Conservation (phyloP, 2,113 vertebrate genomes). For the Nycticryphes semicollaris region DNA sequence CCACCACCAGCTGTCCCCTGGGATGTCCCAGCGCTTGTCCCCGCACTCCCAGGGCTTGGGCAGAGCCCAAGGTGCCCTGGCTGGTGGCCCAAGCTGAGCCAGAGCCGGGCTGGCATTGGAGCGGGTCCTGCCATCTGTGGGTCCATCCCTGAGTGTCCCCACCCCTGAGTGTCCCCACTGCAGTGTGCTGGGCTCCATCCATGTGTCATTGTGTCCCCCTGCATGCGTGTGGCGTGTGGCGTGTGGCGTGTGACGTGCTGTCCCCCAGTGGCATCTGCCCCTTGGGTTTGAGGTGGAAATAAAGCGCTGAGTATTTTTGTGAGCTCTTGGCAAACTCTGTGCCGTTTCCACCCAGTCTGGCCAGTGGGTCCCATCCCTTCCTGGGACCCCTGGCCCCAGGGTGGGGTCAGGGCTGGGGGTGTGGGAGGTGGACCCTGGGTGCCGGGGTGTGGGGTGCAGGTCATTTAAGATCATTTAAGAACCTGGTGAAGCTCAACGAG, state of each 20-base stretch:
- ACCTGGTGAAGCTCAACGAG: not conserved
- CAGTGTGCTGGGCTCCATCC: not conserved
- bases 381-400: not conserved
- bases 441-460: not conserved
- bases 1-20: not conserved
- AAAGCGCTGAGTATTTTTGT: conserved; percentile 34
- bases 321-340: not conserved
- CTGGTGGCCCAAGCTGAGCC: not conserved
- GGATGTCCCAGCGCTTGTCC: not conserved
- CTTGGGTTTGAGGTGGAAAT: not conserved
- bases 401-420: not conserved
- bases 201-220: not conserved
- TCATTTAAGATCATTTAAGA: too few species aligned
- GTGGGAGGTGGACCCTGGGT: not conserved
- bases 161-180: accelerated
- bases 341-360: not conserved
- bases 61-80: not conserved
- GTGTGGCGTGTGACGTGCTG: not conserved
- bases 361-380: not conserved
- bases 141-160: not conserved
- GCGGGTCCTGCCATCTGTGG: accelerated
- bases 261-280: not conserved
- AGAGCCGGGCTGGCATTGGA: accelerated
- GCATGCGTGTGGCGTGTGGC: not conserved
- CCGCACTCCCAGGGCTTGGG: not conserved